These are phyloP conservation scores for Rhinoraja longicauda DNA, from an alignment of 2,797 vertebrate species.

Conservation along the genomic window DNA sequence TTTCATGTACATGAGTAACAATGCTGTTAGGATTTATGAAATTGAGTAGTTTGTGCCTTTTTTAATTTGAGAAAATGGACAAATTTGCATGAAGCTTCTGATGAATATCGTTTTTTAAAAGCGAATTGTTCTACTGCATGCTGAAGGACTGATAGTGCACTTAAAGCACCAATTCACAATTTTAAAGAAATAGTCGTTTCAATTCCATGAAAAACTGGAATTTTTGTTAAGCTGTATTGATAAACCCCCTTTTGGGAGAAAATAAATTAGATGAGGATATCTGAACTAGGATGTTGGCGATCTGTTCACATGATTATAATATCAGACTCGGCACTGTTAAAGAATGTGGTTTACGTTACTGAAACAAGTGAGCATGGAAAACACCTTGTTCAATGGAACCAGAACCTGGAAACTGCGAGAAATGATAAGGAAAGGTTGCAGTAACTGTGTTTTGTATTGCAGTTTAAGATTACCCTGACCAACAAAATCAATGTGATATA, in stretches of 20 bases:
- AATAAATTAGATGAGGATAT: background rate
- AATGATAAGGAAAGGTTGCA: background rate
- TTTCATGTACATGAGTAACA: background rate
- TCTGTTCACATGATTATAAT: background rate
- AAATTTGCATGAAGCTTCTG: background rate
- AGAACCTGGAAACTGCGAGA: background rate
- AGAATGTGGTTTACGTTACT: background rate
- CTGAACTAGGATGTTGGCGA: no score
- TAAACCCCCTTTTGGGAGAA: background rate
- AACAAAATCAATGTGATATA: background rate
- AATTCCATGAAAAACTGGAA: background rate
- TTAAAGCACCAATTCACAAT: background rate
- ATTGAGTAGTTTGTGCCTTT: background rate
- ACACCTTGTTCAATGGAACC: background rate
- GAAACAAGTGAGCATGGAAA: background rate
- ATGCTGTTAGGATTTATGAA: background rate
- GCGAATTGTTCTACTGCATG: background rate
- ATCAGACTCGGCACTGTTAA: background rate
- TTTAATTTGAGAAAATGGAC: background rate
- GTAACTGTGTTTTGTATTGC: background rate
- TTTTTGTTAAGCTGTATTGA: background rate
- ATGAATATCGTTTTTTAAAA: background rate
- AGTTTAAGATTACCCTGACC: background rate
- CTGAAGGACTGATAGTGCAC: background rate
- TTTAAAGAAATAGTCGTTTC: background rate